Conservation (phyloP, 1,140 invertebrate species). For the Ridgeia piscesae region DNA sequence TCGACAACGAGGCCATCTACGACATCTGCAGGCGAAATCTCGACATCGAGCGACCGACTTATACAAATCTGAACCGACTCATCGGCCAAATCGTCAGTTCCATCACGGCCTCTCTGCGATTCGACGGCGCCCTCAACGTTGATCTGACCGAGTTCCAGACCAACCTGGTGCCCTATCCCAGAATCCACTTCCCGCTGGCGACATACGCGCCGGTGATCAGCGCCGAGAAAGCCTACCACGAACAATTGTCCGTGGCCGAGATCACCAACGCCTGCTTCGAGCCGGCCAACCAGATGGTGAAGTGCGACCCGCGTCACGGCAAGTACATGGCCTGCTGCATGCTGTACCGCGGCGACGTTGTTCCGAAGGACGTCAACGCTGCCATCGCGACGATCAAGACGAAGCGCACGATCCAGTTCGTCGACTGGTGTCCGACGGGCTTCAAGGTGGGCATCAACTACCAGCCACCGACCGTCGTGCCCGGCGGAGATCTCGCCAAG, state of each 20-base stretch:
- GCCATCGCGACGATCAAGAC: not conserved
- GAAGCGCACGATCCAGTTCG: not conserved
- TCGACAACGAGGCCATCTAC: not conserved
- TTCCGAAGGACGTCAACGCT: not conserved
- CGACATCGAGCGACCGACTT: not conserved
- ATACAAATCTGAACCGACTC: not conserved
- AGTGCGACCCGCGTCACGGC: not conserved
- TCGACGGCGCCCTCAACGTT: not conserved
- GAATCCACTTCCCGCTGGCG: not conserved
- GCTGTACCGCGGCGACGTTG: not conserved
- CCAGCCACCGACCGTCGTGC: slow-evolving; percentile 1
- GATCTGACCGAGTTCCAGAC: not conserved
- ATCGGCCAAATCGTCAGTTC: not conserved
- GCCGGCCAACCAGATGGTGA: not conserved
- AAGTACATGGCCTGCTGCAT: slow-evolving; percentile 3
- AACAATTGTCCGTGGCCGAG: not conserved
- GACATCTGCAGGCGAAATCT: not conserved
- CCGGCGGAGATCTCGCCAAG: not conserved
- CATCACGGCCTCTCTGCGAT: not conserved
- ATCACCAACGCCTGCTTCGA: not conserved
- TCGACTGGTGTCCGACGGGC: not conserved
- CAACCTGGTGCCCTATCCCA: not conserved
- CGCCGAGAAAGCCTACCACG: slow-evolving; percentile 2
- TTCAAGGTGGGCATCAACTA: slow-evolving; percentile 4
- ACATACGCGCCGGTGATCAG: not conserved